Conservation (phyloP, 2,113 vertebrate genomes). For the Lota lota region DNA sequence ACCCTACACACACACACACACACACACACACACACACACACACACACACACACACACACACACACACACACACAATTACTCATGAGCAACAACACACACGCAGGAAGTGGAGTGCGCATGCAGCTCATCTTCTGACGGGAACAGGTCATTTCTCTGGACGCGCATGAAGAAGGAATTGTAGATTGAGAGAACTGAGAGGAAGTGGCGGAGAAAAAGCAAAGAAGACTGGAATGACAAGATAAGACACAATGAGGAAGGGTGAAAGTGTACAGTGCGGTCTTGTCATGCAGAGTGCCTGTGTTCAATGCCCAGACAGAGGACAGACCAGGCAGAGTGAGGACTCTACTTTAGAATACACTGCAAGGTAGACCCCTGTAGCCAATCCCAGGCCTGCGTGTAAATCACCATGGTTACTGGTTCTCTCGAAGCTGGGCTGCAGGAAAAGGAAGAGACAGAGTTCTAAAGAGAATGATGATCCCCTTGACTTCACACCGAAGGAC, state of each 20-base stretch:
- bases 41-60: no score
- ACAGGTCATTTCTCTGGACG: no score
- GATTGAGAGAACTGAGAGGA: not conserved
- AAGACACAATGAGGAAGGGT: not conserved
- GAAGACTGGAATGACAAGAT: constrained; percentile 6
- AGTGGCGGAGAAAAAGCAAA: constrained; percentile 3
- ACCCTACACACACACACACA: not conserved
- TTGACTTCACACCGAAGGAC: constrained; percentile 31
- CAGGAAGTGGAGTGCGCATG: no score
- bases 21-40: no score
- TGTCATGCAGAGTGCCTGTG: not conserved
- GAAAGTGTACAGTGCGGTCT: not conserved
- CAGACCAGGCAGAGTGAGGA: not conserved
- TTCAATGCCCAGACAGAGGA: not conserved
- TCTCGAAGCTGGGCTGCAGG: constrained; percentile 11
- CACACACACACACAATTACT: no score
- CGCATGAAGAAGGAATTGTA: no score
- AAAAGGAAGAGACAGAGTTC: not conserved
- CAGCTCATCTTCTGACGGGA: no score
- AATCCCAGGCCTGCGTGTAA: constrained; percentile 14
- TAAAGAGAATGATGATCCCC: constrained; percentile 6
- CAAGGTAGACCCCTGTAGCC: not conserved
- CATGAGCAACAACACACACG: no score
- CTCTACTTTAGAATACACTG: not conserved
- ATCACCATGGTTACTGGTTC: constrained; percentile 8